A percentile compares a stretch with the other conserved stretches of the same genome.
Evolutionary conservation across 2,888 invertebrate genomes (phyloP).

Genomic region (Drosophila mulleri): DNA sequence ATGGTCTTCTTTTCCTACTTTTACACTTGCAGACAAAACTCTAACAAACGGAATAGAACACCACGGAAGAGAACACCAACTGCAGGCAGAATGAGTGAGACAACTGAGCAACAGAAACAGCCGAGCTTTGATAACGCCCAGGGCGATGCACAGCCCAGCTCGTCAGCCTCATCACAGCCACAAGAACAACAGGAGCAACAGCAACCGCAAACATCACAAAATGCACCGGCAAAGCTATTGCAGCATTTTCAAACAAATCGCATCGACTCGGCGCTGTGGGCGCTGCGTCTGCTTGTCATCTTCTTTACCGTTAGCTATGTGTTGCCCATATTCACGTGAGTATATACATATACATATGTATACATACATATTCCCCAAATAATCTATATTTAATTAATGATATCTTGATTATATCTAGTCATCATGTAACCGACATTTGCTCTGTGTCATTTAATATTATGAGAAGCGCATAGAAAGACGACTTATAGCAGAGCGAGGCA

Average conservation of each 20-base stretch:
- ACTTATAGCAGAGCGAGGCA: neutral
- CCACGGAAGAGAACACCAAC: slow-evolving; percentile 2
- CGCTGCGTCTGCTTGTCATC: slow-evolving; percentile 93
- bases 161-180: slow-evolving; percentile 40
- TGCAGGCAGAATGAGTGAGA: slow-evolving; percentile 68
- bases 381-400: neutral
- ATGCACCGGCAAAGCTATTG: slow-evolving; percentile 86
- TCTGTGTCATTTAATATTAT: neutral
- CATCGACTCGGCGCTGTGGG: slow-evolving; percentile 95
- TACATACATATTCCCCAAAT: neutral
- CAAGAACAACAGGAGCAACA: slow-evolving; percentile 40
- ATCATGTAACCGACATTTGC: neutral
- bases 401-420: neutral
- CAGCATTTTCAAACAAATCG: slow-evolving; percentile 92
- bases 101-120: slow-evolving; percentile 60
- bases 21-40: slow-evolving; percentile 28
- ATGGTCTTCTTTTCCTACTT: slow-evolving; percentile 3
- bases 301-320: slow-evolving; percentile 93
- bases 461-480: neutral
- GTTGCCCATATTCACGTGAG: slow-evolving; percentile 95
- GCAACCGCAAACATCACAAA: slow-evolving; percentile 60
- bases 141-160: slow-evolving; percentile 38
- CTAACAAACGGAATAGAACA: neutral
- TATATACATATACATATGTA: slow-evolving; percentile 61
- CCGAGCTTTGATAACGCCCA: slow-evolving; percentile 56